Evolutionary conservation across 2,797 vertebrate species (phyloP).

Genomic region (Linurgus olivaceus): DNA sequence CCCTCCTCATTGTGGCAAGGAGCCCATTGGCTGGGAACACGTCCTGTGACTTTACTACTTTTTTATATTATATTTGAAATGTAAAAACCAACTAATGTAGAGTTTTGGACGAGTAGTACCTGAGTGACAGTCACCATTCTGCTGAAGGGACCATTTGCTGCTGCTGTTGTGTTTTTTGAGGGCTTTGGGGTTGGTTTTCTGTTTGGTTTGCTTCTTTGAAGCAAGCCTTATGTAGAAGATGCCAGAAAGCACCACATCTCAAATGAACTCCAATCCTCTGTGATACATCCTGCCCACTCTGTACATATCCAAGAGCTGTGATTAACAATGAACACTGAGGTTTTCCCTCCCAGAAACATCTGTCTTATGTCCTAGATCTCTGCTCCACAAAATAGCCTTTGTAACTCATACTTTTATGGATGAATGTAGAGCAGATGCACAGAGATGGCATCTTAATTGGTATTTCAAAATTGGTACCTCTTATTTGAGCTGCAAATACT

Average conservation of each 20-base stretch:
- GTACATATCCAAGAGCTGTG: background rate
- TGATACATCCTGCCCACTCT: background rate
- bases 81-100: background rate
- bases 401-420: background rate
- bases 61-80: background rate
- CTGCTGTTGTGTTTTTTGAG: background rate
- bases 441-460: background rate
- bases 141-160: background rate
- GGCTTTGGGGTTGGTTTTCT: background rate
- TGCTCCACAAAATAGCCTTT: background rate
- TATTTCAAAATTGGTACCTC: background rate
- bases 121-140: background rate
- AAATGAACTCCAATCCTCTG: background rate
- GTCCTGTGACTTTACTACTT: background rate
- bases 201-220: background rate
- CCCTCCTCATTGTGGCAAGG: background rate
- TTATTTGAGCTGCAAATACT: background rate
- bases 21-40: background rate
- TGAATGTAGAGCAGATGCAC: background rate
- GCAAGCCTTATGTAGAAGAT: background rate
- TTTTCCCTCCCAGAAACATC: background rate
- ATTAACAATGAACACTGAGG: background rate
- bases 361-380: constrained; percentile 1
- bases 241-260: background rate
- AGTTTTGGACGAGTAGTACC: background rate